Evolutionary conservation across 2,113 vertebrate species (phyloP), one percentile per base, ranked within the genome.

Genomic region (Leptocoma aspasia): DNA sequence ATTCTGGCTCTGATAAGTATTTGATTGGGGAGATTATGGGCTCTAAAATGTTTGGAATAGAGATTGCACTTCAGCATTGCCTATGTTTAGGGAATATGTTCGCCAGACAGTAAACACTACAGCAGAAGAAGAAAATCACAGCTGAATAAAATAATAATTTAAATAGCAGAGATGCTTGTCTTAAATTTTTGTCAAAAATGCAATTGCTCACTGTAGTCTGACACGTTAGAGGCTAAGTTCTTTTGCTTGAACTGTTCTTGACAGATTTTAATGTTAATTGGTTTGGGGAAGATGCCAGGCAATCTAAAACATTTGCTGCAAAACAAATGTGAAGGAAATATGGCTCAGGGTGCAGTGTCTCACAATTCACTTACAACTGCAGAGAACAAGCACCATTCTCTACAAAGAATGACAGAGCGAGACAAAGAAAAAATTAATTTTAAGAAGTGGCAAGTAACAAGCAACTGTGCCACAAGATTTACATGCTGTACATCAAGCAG

Each of bases 251-350:
- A 95, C 93, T 79, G 69, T 71, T 96, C 69, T 81, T 93, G 90
- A 97, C 94, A 96, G 93, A 93, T 92, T 96, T 94, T 86, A 83
- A 90, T 90, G 96, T 92, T 97, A 96, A 96, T 92, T 90, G 86
- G 93, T 94, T 94, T 94, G 90, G 96, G 95, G 94, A 95, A 95
- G 79, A 96, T 90, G 95, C 96, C 95, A 97, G 82, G 86, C 90
- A 92, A 84, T 79, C 82, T 84, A 90, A 97, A 94, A 90, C 82
- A 64, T 82, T 90, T 91, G 86, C 93, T 2, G 10, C 72, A 92
- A 90, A 96, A 94, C 72, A 96, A 95, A 96, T 42, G 77, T 75
- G 93, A 96, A 92, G 65, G 86, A 94, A 95, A 96, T 70, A 81
- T 28, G 21, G 86, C 90, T 94, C 64, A 89, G 90, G 45, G 52